Conservation (phyloP, 2,113 vertebrate genomes). For the Cryptomyrus ogoouensis region DNA sequence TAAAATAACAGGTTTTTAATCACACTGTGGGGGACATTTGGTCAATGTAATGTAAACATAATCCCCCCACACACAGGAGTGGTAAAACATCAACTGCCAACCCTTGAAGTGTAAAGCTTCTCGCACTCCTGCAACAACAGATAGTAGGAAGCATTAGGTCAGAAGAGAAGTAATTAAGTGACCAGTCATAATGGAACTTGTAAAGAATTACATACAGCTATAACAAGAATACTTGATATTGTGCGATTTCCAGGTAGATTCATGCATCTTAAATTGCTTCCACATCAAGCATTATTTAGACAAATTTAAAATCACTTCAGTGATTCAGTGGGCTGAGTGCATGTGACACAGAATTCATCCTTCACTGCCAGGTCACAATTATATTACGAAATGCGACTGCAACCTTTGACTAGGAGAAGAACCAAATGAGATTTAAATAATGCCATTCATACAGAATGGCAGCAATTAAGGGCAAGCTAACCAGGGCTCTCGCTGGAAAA, state of each 20-base stretch:
- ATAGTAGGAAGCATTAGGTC: background rate
- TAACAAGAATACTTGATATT: conserved; percentile 13
- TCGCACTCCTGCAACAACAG: background rate
- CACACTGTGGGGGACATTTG: too few species aligned
- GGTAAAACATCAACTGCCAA: background rate
- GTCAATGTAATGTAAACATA: too few species aligned
- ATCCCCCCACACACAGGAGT: background rate
- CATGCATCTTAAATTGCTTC: conserved; percentile 2
- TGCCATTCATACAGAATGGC: background rate
- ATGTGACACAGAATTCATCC: background rate
- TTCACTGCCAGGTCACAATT: background rate
- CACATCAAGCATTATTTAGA: background rate
- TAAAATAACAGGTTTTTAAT: too few species aligned
- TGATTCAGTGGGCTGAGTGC: background rate
- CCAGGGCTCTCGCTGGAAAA: background rate
- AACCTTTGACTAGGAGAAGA: background rate
- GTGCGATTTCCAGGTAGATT: background rate
- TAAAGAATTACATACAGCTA: conserved; percentile 10
- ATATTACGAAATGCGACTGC: background rate
- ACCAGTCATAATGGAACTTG: background rate
- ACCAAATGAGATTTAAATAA: background rate
- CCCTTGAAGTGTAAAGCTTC: background rate
- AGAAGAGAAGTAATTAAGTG: background rate
- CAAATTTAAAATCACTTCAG: conserved; percentile 1
- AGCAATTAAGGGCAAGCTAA: background rate